Percentiles rank a stretch among this genome's conserved stretches.
Evolutionary conservation across 2,113 vertebrate genomes (phyloP).

Genomic region (Australoheros scitulus): DNA sequence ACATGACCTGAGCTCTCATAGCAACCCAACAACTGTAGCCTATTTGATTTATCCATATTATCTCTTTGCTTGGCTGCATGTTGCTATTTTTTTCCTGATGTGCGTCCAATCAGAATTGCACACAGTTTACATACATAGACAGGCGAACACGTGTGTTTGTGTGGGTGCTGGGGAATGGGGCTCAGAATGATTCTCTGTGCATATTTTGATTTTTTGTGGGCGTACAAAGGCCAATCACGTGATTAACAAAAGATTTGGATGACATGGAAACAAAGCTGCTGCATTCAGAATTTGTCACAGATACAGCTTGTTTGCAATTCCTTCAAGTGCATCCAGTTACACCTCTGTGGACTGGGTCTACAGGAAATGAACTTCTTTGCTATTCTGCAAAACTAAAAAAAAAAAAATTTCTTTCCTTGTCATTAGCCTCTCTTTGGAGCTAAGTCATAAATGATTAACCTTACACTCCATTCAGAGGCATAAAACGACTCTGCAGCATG

Average conservation of each 20-base stretch:
- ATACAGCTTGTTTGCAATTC: conserved; percentile 20
- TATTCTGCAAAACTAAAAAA: conserved; percentile 5
- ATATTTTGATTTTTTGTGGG: conserved; percentile 20
- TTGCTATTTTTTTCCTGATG: neutral
- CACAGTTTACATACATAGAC: neutral
- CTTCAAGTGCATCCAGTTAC: conserved; percentile 22
- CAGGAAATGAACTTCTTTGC: conserved; percentile 20
- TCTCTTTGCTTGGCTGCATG: neutral
- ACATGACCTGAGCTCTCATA: neutral
- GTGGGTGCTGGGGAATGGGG: neutral
- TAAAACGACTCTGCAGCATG: conserved; percentile 34
- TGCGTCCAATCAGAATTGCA: neutral
- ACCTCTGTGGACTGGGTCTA: neutral
- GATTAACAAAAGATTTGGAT: conserved; percentile 39
- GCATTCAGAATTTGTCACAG: conserved; percentile 41
- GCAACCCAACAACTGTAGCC: neutral
- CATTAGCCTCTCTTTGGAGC: conserved; percentile 12
- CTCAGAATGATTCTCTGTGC: conserved; percentile 13
- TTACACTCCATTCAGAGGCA: conserved; percentile 21
- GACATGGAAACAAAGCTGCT: conserved; percentile 42
- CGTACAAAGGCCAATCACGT: conserved; percentile 26
- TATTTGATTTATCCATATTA: neutral
- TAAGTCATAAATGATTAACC: conserved; percentile 11
- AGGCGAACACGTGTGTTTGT: neutral
- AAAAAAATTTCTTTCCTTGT: conserved; percentile 5